Base-by-base conservation (phyloP, 2,113 vertebrate species). In the Neodontobutis hainanensis region DNA sequence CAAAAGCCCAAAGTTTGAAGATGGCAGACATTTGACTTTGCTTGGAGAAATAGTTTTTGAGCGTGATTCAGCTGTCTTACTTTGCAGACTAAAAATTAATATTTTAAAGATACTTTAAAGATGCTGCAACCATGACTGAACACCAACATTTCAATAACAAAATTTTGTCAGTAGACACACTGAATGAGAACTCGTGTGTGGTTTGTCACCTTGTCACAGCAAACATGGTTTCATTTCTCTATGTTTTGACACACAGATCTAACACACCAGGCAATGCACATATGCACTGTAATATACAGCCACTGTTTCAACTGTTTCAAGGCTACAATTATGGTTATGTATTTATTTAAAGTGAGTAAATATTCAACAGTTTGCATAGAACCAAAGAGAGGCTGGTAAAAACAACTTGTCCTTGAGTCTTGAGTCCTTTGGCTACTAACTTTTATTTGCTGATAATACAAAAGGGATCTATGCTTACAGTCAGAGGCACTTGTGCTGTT, bases 221-320 rank as follows among this genome's bases (percentile, higher is more conserved):
- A 53, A 14, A 4, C 38, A 40, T 40, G 38, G 32, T 55, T 55
- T 55, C 52, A 55, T 12, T 35, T 55, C 52, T 55, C 38, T 40
- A 40, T 36, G 6, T 55, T 14, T 35, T 7, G 9, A 4, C 5
- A 35, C 5, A 53, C 0, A 14, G 38, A 40, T 40, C 19, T 27
- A 27, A 27, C 3, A 40, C 38, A 40, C 38, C 38, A 40, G 38
- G 38, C 38, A 6, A 27, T 27, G 19, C 19, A 27, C 3, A 3
- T 27, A 27, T 27, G 19, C 19, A 27, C 19, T 27, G 19, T 27
- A 27, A 27, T 27, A 27, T 27, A 51, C 16, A 27, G 11, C 6
- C 4, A 1, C 34, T 5, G 32, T 32, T 32, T 32, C 49, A 4
- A 27, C 1, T 27, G 10, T 27, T 19, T 11, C 27, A 34, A 11